These are phyloP conservation scores for Tetrax tetrax DNA, from an alignment of 2,113 vertebrate species.

Conservation along the genomic window DNA sequence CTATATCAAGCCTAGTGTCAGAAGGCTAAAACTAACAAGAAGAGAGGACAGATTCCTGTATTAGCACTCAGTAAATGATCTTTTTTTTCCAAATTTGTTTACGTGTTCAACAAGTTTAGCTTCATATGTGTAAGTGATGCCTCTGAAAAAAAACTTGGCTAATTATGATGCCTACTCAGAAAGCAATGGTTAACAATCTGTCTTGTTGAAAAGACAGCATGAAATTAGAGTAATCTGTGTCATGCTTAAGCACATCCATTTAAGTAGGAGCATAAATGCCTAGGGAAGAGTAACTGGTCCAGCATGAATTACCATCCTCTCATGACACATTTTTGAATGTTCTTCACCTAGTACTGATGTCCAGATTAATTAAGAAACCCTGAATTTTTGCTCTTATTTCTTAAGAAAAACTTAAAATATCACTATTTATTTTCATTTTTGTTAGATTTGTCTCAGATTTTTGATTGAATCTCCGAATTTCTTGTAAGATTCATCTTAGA, in stretches of 20 bases:
- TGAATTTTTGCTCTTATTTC: background rate
- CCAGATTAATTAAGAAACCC: background rate
- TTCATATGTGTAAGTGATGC: background rate
- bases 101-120: background rate
- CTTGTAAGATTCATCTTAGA: background rate
- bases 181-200: background rate
- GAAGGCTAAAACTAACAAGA: background rate
- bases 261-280: background rate
- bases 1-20: background rate
- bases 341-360: background rate
- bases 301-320: background rate
- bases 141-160: background rate
- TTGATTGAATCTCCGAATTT: background rate
- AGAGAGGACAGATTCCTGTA: background rate
- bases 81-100: background rate
- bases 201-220: background rate
- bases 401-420: background rate
- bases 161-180: background rate
- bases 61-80: background rate
- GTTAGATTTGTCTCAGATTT: background rate
- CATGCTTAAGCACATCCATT: background rate
- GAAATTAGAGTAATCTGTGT: background rate
- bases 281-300: background rate
- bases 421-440: background rate
- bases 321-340: background rate